These are phyloP conservation scores for Tinea trinotella DNA, from an alignment of 2,888 invertebrate genomes.

Conservation along the genomic window DNA sequence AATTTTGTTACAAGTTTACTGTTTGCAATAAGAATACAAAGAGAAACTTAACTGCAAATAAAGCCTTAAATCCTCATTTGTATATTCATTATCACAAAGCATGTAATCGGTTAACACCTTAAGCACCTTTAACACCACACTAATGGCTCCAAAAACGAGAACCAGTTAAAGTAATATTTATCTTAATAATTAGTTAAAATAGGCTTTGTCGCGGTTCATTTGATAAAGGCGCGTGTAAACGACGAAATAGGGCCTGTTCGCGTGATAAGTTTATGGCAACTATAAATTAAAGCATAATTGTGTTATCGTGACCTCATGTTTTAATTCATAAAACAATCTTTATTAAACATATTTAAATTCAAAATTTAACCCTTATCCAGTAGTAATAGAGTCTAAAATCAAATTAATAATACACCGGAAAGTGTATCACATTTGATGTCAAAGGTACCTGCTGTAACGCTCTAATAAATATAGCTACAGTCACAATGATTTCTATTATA, in stretches of 20 bases:
- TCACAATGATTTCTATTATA: constrained; percentile 6
- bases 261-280: constrained; percentile 56
- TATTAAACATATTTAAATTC: neutral
- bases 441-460: constrained; percentile 2
- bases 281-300: constrained; percentile 73
- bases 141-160: neutral
- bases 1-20: no score
- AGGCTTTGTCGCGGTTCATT: constrained; percentile 52
- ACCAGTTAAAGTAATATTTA: constrained; percentile 61
- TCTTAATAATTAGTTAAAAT: constrained; percentile 70
- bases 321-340: constrained; percentile 33
- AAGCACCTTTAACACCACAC: constrained; percentile 11
- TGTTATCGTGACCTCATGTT: constrained; percentile 68
- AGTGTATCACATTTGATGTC: neutral
- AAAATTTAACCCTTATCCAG: neutral
- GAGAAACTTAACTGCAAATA: neutral
- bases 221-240: constrained; percentile 64
- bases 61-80: neutral
- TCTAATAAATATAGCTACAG: constrained; percentile 3
- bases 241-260: constrained; percentile 32
- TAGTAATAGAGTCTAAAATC: neutral
- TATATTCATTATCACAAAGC: constrained; percentile 2
- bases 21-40: no score
- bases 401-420: neutral
- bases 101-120: neutral